Evolutionary conservation across 2,888 invertebrate genomes (phyloP), one percentile per base, ranked within the genome.

Genomic region (Uloborus plumipes): DNA sequence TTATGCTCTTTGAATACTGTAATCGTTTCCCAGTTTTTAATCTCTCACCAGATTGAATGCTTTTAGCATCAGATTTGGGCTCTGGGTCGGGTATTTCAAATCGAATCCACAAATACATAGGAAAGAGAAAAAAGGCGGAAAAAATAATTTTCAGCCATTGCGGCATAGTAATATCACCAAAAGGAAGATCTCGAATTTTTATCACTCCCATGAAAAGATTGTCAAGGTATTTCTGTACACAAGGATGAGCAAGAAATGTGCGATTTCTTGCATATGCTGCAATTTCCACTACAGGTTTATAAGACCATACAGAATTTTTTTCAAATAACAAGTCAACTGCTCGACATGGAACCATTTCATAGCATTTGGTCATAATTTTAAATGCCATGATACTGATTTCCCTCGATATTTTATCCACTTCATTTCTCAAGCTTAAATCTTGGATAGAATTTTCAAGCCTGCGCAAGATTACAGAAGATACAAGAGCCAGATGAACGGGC

Each of bases 151-250:
- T 89, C 26, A 89, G 80, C 87, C 88, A 88, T 59, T 87, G 86
- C 0, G 89, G 88, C 13, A 89, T 80, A n/a, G 87, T 86, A 16
- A 87, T 85, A 16, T 88, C 77, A 2, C 88, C 88, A 87, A 87
- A 88, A 73, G 87, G 87, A 14, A 89, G 85, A 53, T 89, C 89
- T 47, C 88, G 86, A 14, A 89, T 86, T 47, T 88, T 87, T 47
- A 89, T 87, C 26, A 87, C 85, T 14, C 89, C 89, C 84, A 87
- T 88, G 77, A 90, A 88, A 65, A 89, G 87, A 61, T 88, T 88
- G 16, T 89, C 89, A 16, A 90, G 87, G 89, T 90, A 90, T 84
- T 89, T 88, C 87, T 91, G 90, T 85, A 90, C 90, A 84, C 89
- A 89, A 14, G 90, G 89, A 85, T 91, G 90, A 15, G 90, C 89